Percentiles rank a stretch among this genome's conserved stretches.
Conservation (phyloP, 2,797 vertebrate species). For the Arctocebus calabarensis region DNA sequence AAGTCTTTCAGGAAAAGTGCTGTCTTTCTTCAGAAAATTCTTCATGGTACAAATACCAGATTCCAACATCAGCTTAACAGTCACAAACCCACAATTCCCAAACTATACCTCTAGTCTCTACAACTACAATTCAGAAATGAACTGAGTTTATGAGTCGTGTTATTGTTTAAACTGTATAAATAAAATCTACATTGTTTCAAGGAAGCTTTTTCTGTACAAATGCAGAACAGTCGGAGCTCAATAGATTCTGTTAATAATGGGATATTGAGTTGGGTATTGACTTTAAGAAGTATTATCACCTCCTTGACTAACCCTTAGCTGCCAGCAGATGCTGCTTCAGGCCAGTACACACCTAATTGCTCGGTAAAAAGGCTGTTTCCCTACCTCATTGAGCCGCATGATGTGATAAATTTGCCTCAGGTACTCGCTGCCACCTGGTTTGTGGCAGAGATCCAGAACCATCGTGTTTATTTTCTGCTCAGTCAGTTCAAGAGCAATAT, state of each 20-base stretch:
- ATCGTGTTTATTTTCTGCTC: conserved; percentile 99
- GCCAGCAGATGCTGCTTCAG: conserved; percentile 93
- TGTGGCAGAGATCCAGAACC: conserved; percentile 99
- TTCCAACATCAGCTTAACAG: conserved; percentile 59
- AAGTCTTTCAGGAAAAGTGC: background rate
- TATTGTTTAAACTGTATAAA: conserved; percentile 84
- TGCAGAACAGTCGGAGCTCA: conserved; percentile 81
- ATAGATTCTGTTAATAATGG: conserved; percentile 85
- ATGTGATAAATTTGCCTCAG: conserved; percentile 99
- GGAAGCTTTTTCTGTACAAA: conserved; percentile 82
- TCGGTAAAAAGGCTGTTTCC: conserved; percentile 96
- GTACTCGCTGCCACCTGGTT: conserved; percentile 98
- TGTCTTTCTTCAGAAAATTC: conserved; percentile 69
- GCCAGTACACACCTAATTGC: conserved; percentile 98
- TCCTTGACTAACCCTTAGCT: conserved; percentile 92
- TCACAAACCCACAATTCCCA: conserved; percentile 67
- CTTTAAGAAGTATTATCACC: conserved; percentile 91
- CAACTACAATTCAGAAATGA: conserved; percentile 68
- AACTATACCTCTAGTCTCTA: conserved; percentile 59
- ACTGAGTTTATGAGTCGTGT: conserved; percentile 83
- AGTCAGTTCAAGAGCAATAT: conserved; percentile 92
- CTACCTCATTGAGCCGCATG: conserved; percentile 99
- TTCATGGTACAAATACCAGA: conserved; percentile 61
- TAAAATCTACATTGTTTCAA: conserved; percentile 84
- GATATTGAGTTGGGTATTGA: conserved; percentile 88